A percentile compares a stretch with the other conserved stretches of the same genome.
phyloP scores from a whole-genome alignment of 2,113 vertebrate species.

The Actenoides hombroni region DNA sequence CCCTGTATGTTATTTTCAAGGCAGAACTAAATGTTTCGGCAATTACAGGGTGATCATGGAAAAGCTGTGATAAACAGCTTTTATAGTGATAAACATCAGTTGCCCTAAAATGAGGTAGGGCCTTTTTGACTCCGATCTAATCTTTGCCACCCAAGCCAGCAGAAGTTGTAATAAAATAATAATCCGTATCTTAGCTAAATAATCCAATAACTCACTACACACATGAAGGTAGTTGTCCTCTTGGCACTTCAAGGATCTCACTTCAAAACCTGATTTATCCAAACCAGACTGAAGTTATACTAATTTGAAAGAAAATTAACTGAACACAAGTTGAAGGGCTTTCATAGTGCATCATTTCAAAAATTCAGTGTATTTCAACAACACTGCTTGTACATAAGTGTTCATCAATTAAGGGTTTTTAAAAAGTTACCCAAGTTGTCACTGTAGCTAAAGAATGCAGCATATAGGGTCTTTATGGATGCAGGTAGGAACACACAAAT shows the following conservation, averaged over 20 bases:
- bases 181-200: not conserved
- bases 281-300: constrained; percentile 50
- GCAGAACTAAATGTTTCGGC: constrained; percentile 56
- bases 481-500: constrained; percentile 20
- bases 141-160: constrained; percentile 33
- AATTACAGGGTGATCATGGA: not conserved
- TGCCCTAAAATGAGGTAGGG: constrained; percentile 52
- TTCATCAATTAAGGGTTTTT: not conserved
- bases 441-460: constrained; percentile 56
- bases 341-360: not conserved
- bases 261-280: constrained; percentile 56
- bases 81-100: constrained; percentile 14
- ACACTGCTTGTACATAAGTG: not conserved
- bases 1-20: constrained; percentile 50
- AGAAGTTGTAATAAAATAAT: constrained; percentile 12
- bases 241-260: constrained; percentile 55
- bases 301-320: constrained; percentile 10
- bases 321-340: constrained; percentile 15
- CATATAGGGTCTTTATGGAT: constrained; percentile 55
- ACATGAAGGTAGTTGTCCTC: constrained; percentile 10
- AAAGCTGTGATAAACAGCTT: not conserved
- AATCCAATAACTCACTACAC: constrained; percentile 31
- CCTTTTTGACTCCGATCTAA: constrained; percentile 35
- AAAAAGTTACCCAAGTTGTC: constrained; percentile 31
- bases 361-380: constrained; percentile 21